Evolutionary conservation across 2,113 vertebrate genomes (phyloP).

Genomic region (Colaptes auratus): DNA sequence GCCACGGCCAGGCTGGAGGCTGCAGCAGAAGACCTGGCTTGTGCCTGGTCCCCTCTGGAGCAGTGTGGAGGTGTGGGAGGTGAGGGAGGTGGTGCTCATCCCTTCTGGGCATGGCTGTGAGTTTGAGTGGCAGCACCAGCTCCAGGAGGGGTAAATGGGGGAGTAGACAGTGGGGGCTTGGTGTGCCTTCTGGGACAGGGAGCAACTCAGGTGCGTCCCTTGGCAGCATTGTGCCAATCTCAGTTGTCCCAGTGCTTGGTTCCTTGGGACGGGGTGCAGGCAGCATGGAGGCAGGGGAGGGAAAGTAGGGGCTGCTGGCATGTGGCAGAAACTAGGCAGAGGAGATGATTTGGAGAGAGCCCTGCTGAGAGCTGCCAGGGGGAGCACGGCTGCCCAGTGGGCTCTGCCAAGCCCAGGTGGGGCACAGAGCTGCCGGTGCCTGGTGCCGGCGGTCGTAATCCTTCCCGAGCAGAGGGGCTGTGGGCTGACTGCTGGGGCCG

Average conservation of each 20-base stretch:
- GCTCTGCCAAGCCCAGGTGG: background rate
- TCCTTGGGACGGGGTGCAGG: fast-evolving
- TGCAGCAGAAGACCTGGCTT: fast-evolving
- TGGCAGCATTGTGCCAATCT: fast-evolving
- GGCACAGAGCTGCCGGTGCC: background rate
- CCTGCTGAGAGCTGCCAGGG: background rate
- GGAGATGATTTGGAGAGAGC: background rate
- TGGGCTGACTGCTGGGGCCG: constrained; percentile 14
- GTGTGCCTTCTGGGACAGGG: fast-evolving
- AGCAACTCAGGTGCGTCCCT: background rate
- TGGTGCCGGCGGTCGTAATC: background rate
- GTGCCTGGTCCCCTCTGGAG: background rate
- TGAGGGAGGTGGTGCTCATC: background rate
- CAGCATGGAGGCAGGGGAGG: background rate
- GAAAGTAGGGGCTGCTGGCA: fast-evolving
- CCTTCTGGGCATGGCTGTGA: background rate
- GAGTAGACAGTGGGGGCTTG: fast-evolving
- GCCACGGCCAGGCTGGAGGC: background rate
- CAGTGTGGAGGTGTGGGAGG: fast-evolving
- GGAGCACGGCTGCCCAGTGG: fast-evolving
- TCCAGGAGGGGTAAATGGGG: background rate
- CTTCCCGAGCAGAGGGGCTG: background rate
- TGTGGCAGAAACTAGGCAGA: background rate
- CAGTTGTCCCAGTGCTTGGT: background rate
- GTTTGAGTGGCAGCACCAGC: background rate